Percentiles rank a stretch among this genome's conserved stretches.
phyloP scores from a whole-genome alignment of 2,113 vertebrate genomes.

The Ceyx margarethae region DNA sequence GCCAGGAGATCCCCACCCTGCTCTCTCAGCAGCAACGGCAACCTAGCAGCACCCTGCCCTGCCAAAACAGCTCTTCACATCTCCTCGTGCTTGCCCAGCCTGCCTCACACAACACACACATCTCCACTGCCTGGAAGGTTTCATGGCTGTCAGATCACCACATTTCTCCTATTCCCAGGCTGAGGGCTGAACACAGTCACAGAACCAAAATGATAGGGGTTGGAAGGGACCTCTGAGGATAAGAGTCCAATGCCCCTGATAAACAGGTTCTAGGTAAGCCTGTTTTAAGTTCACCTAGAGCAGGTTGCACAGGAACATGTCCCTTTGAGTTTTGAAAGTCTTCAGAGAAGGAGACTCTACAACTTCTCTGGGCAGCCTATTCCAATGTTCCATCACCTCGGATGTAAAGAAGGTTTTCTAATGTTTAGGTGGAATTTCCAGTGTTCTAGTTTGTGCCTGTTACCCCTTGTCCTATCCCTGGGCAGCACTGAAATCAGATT shows the following conservation, averaged over 20 bases:
- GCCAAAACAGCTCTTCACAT: background rate
- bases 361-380: background rate
- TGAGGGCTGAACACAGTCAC: background rate
- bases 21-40: background rate
- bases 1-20: background rate
- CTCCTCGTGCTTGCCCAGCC: background rate
- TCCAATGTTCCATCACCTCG: background rate
- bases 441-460: background rate
- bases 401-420: background rate
- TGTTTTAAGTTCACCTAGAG: background rate
- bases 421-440: background rate
- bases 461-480: background rate
- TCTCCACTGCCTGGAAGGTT: background rate
- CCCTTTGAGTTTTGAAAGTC: background rate
- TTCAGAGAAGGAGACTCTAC: background rate
- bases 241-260: background rate
- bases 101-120: no score
- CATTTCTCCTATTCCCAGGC: accelerated
- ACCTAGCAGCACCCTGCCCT: background rate
- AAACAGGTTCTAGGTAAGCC: background rate
- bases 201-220: background rate
- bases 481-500: background rate
- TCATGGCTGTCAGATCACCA: accelerated
- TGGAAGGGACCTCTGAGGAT: background rate
- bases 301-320: background rate